Percentiles rank a stretch among this genome's conserved stretches.
phyloP scores from a whole-genome alignment of 2,113 vertebrate species.

The Mus spicilegus region DNA sequence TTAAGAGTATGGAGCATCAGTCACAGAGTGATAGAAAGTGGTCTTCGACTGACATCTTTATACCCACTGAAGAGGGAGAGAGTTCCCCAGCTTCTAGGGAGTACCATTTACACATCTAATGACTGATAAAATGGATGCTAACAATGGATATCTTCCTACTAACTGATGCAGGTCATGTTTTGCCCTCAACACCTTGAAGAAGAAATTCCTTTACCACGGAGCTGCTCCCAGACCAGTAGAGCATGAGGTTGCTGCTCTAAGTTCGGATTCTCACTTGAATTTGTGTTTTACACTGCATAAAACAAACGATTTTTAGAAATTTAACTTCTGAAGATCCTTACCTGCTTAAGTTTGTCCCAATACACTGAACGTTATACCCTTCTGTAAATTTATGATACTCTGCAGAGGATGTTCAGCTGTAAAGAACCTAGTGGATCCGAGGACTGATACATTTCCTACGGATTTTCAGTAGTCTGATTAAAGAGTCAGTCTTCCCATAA shows the following conservation, averaged over 20 bases:
- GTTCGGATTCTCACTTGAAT: not conserved
- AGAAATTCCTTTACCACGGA: not conserved
- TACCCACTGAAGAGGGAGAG: not conserved
- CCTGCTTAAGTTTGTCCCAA: not conserved
- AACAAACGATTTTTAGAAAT: not conserved
- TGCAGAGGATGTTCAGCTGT: not conserved
- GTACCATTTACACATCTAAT: not conserved
- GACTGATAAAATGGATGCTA: not conserved
- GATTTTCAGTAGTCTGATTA: not conserved
- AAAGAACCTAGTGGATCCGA: not conserved
- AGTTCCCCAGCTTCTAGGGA: not conserved
- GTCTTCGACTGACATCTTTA: not conserved
- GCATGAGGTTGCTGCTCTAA: not conserved
- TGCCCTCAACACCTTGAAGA: not conserved
- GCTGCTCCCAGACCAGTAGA: not conserved
- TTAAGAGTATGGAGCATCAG: not conserved
- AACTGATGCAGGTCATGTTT: not conserved
- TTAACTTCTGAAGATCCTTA: constrained; percentile 14
- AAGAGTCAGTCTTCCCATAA: not conserved
- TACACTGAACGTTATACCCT: not conserved
- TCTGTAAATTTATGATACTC: not conserved
- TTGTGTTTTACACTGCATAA: not conserved
- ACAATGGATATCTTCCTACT: not conserved
- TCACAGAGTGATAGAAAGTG: not conserved
- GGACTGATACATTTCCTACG: not conserved